Conservation (phyloP, 2,113 vertebrate genomes). For the Myiopsitta monachus region DNA sequence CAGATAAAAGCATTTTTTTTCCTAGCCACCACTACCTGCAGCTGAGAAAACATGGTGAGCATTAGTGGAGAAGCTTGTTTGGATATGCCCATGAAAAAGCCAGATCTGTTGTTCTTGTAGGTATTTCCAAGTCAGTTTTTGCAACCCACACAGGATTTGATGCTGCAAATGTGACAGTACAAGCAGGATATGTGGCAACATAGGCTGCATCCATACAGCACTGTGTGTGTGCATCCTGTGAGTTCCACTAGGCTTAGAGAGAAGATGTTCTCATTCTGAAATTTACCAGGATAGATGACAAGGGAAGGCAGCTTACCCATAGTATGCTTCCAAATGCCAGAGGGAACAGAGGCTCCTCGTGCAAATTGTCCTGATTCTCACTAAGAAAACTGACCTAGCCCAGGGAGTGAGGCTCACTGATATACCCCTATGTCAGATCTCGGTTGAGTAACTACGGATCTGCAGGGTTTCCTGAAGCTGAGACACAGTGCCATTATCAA, state of each 20-base stretch:
- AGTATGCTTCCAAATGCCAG: background rate
- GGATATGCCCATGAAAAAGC: background rate
- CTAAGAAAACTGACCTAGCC: background rate
- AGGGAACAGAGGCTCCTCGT: background rate
- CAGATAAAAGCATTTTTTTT: accelerated
- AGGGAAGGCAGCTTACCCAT: background rate
- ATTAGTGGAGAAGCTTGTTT: background rate
- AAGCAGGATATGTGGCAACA: background rate
- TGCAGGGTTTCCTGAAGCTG: background rate
- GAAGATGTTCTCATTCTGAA: background rate
- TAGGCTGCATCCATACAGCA: background rate
- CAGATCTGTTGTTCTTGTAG: background rate
- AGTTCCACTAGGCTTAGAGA: too few species aligned
- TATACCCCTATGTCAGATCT: background rate
- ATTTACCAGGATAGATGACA: accelerated
- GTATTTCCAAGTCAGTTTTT: background rate
- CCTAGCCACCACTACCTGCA: background rate
- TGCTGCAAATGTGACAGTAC: background rate
- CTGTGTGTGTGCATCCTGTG: accelerated
- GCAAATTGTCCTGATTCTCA: background rate
- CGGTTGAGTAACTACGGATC: background rate
- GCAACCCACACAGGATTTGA: background rate
- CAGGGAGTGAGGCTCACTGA: accelerated
- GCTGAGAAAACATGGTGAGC: background rate
- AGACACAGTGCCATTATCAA: background rate